Evolutionary conservation across 2,888 invertebrate species (phyloP).

Genomic region (Apoda limacodes): DNA sequence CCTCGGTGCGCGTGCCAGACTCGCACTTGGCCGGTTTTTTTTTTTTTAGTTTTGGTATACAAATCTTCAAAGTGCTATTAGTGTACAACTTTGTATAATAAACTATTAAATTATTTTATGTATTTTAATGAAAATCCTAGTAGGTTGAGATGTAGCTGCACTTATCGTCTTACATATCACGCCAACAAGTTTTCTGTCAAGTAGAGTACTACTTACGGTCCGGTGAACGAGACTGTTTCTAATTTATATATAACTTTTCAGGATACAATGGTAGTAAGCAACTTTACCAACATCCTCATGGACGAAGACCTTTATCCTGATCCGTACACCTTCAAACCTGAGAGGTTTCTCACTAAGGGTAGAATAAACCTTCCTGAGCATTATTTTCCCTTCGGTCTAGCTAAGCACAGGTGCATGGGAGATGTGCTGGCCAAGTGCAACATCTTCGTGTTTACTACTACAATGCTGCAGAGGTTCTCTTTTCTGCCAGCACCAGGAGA

Average conservation of each 20-base stretch:
- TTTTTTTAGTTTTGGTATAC: too few relatives aligned
- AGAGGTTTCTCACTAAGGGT: constrained; percentile 75
- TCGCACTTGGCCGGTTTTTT: too few relatives aligned
- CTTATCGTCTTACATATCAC: too few relatives aligned
- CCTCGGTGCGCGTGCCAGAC: too few relatives aligned
- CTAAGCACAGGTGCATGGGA: constrained; percentile 86
- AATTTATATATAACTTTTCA: constrained; percentile 35
- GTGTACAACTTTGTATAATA: too few relatives aligned
- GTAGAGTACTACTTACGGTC: too few relatives aligned
- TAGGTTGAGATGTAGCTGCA: too few relatives aligned
- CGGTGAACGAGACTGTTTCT: too few relatives aligned
- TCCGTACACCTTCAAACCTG: constrained; percentile 79
- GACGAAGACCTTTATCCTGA: constrained; percentile 75
- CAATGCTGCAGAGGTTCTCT: constrained; percentile 79
- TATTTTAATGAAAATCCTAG: too few relatives aligned
- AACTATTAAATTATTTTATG: too few relatives aligned
- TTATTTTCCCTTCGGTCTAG: constrained; percentile 83
- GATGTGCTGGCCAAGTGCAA: constrained; percentile 81
- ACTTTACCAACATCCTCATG: constrained; percentile 79
- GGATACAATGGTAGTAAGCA: constrained; percentile 85
- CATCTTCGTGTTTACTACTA: constrained; percentile 80
- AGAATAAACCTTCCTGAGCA: constrained; percentile 74
- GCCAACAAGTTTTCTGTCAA: too few relatives aligned
- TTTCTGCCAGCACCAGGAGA: constrained; percentile 75
- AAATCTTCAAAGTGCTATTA: too few relatives aligned